Base-by-base conservation (phyloP, 2,888 invertebrate species). In the Lingula anatina region DNA sequence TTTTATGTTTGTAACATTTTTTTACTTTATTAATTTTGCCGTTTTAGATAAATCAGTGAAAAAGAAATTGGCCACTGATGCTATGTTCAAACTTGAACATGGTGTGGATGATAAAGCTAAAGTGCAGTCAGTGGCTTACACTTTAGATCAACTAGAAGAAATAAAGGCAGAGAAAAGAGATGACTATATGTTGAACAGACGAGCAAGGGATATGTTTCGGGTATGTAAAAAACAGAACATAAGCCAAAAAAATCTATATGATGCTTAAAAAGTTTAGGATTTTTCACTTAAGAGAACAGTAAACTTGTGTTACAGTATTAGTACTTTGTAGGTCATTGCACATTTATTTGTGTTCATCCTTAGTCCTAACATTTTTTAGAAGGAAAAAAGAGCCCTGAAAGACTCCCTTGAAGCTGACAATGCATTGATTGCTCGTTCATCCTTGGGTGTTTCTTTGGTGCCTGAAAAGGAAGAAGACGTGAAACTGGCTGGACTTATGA, bases 31-130 rank as follows among this genome's bases (percentile, higher is more conserved):
- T n/a, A n/a, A 31, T 20, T 18, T 42, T 9, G 7, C 38, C 26
- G 5, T 64, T 38, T 57, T 68, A 68, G 94, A 94, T 0, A 92
- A 94, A 71, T 89, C 59, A n/a, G 63, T 64, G 1, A 70, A 91
- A 73, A 91, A 90, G 65, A 89, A 90, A 62, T 78, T 99, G 51
- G 92, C 90, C 64, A 90, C 91, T 64, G 96, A 99, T 84, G 88
- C 97, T 5, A 99, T 99, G 99, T 99, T 88, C 75, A 92, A 90
- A 73, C 79, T 99, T 59, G 96, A 99, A 72, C 97, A 99, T 77
- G 88, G 88, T 45, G 84, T 85, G 0, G 86, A 87, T 44, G 96
- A 96, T 77, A 55, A 62, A 43, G 52, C 61, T 44, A 69, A 66
- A 43, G 62, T 63, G 0, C 62, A 64, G 42, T 55, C 51, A 1